Percentiles rank a stretch among this genome's conserved stretches.
phyloP scores from a whole-genome alignment of 2,888 invertebrate genomes.

The Drosophila kanekoi region DNA sequence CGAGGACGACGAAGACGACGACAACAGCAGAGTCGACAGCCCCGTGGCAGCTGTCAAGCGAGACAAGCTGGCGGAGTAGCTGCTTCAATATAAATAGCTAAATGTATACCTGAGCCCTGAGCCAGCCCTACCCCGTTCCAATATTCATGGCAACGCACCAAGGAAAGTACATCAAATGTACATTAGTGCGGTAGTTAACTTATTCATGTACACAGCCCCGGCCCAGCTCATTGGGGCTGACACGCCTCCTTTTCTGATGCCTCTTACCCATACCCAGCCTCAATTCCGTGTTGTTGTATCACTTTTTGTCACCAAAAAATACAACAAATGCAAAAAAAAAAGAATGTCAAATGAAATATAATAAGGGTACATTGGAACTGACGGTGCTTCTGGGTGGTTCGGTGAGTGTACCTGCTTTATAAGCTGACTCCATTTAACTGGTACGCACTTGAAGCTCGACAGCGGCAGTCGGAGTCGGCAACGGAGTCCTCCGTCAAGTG shows the following conservation, averaged over 20 bases:
- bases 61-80: constrained; percentile 64
- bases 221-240: constrained; percentile 20
- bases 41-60: constrained; percentile 68
- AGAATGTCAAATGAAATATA: constrained; percentile 67
- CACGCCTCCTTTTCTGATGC: constrained; percentile 6
- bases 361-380: constrained; percentile 51
- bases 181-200: constrained; percentile 75
- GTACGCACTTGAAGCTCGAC: constrained; percentile 55
- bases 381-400: not conserved
- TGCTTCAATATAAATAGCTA: constrained; percentile 70
- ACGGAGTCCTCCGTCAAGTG: constrained; percentile 44
- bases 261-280: constrained; percentile 1
- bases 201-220: constrained; percentile 66
- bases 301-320: constrained; percentile 45
- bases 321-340: constrained; percentile 1
- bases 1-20: constrained; percentile 10
- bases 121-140: constrained; percentile 18
- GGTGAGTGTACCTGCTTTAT: constrained; percentile 41
- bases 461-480: constrained; percentile 6
- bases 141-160: constrained; percentile 51
- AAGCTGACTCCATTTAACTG: constrained; percentile 66
- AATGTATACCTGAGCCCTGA: constrained; percentile 44
- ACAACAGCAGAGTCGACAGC: constrained; percentile 40
- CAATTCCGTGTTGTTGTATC: constrained; percentile 53
- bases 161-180: constrained; percentile 72